phyloP scores from a whole-genome alignment of 1,140 invertebrate species.

The Pseudomyrmex dendroicus region DNA sequence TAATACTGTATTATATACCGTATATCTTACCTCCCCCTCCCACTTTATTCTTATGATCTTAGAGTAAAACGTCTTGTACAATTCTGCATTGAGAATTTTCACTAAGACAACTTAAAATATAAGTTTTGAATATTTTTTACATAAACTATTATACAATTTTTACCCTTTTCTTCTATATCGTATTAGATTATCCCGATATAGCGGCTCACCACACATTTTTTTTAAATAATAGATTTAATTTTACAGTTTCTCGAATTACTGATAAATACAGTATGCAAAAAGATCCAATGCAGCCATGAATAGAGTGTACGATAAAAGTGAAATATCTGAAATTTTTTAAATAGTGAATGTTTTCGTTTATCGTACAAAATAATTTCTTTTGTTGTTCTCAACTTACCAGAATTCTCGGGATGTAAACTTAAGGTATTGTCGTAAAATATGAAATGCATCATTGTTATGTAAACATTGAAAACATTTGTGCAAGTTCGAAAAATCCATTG shows the following conservation, averaged over 20 bases:
- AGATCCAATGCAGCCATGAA: constrained; percentile 76
- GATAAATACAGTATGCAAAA: constrained; percentile 74
- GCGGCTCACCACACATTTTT: not conserved
- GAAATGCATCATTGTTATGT: constrained; percentile 78
- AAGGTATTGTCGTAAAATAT: constrained; percentile 73
- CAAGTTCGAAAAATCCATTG: constrained; percentile 78
- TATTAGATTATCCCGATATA: not conserved
- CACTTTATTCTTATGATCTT: constrained; percentile 69
- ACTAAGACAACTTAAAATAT: constrained; percentile 80
- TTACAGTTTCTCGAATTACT: constrained; percentile 26
- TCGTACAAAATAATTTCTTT: too few relatives aligned
- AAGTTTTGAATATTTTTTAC: constrained; percentile 83
- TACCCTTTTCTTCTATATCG: constrained; percentile 54
- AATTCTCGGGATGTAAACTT: constrained; percentile 64
- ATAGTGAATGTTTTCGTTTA: not conserved
- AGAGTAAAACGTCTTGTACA: constrained; percentile 78
- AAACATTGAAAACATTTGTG: constrained; percentile 77
- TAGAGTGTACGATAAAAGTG: constrained; percentile 69
- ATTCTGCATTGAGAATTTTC: constrained; percentile 78
- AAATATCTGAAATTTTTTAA: constrained; percentile 69
- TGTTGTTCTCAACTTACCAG: constrained; percentile 64
- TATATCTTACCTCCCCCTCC: constrained; percentile 60
- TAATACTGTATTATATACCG: constrained; percentile 74
- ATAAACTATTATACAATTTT: constrained; percentile 69
- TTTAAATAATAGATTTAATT: constrained; percentile 9